Evolutionary conservation across 2,797 vertebrate genomes (phyloP), one percentile per base, ranked within the genome.

Genomic region (Odontamblyopus rebecca): DNA sequence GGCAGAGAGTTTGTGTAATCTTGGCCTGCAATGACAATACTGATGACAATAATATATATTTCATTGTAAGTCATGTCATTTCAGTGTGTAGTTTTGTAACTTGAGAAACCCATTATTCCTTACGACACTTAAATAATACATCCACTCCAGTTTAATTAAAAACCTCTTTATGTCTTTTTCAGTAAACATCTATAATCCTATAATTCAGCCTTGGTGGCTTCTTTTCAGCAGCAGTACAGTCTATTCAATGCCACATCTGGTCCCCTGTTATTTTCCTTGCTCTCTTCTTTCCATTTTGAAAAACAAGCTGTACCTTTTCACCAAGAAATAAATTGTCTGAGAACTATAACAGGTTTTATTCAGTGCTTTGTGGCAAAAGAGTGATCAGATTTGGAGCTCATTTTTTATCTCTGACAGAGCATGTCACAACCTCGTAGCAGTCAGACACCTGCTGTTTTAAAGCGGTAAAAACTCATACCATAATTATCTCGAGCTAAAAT

Each of bases 371-470:
- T 68, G 68, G 59, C 38, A 65, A 18, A 12, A 18, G 15, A 44
- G 35, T 53, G 19, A 68, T 71, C 41, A 68, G 62, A 48, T 9
- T 71, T 32, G 16, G 44, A 73, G 74, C 64, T 66, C 11, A 23
- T 73, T 80, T 75, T 23, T 75, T 64, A 74, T 71, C 69, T 51
- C 64, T 76, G 63, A 48, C 63, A 68, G 64, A 15, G 67, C 35
- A 29, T 71, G 38, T 57, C 67, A 26, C 32, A 38, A 61, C 44
- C 53, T 68, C 23, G 26, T 18, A 68, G 64, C n/a, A 23, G 66
- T 70, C 38, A 61, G 38, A 69, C 69, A 29, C 56, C 65, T 51
- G 76, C 3, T 23, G 18, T 6, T 26, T 69, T 18, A 48, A 48
- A 48, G 13, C 44, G 4, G 44, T 48, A 48, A 48, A 48, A 44